Evolutionary conservation across 1,140 invertebrate genomes (phyloP).

Genomic region (Apis dorsata): DNA sequence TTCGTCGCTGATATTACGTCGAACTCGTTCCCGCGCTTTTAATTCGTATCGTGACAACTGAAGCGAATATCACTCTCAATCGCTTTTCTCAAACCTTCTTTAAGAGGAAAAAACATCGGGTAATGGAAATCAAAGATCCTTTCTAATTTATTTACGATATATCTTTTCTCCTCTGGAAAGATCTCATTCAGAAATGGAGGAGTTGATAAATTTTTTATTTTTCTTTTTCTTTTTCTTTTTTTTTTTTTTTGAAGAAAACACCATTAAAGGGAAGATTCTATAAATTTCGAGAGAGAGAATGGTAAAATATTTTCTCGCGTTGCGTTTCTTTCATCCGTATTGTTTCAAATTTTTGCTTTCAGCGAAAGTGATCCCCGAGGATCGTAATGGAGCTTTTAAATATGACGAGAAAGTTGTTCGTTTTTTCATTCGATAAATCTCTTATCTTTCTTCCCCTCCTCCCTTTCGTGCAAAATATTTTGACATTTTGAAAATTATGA

Average conservation of each 20-base stretch:
- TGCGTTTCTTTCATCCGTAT: background rate
- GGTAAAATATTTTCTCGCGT: background rate
- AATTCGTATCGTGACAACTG: background rate
- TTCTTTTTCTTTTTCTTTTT: too few species aligned
- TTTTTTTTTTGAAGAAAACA: background rate
- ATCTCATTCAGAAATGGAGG: background rate
- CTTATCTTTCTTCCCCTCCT: background rate
- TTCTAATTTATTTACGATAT: background rate
- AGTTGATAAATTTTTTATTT: too few species aligned
- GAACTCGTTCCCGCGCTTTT: background rate
- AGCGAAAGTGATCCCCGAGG: background rate
- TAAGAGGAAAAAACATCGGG: background rate
- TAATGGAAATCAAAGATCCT: background rate
- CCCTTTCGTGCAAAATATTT: background rate
- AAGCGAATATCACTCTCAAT: too few species aligned
- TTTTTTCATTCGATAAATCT: background rate
- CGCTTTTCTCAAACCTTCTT: too few species aligned
- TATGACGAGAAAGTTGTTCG: background rate
- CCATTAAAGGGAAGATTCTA: background rate
- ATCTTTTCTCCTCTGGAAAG: background rate
- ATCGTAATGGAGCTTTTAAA: background rate
- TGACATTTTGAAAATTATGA: background rate
- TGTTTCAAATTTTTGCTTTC: background rate
- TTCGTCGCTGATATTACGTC: background rate
- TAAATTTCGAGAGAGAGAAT: background rate